Base-by-base conservation (phyloP, 2,113 vertebrate genomes). In the Todiramphus chloris region DNA sequence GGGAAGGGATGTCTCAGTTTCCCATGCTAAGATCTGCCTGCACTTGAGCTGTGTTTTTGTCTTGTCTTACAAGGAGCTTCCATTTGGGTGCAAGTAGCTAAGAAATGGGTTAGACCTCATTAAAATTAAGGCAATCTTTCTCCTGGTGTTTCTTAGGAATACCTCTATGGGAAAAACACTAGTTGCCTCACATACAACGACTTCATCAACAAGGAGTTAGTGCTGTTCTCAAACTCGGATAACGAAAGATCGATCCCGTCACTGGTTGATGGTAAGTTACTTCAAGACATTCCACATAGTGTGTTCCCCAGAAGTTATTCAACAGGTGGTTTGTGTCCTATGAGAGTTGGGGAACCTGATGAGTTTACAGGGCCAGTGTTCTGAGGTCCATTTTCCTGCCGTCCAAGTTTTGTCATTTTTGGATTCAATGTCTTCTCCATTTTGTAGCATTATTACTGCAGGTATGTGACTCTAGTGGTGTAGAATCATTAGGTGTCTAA, bases 241-340 rank as follows among this genome's bases (percentile, higher is more conserved):
- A 99, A 99, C 13, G 99, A 99, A 91, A 97, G 99, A 86, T 99
- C 99, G n/a, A 98, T 99, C 93, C 99, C 99, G 6, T 99, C 99
- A 33, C 96, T 99, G 96, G 99, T 99, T 58, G 99, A 99, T 88
- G 99, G 99, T 99, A 89, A 96, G 99, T 92, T 63, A 23, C 58
- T 69, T 74, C n/a, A 27, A 31, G 37, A 5, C 2, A 6, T 33
- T 86, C 35, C 13, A 3, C 39, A 4, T 10, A 39, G 25, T 21
- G 9, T 30, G 4, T 78, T 75, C 41, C 56, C 24, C 53, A 48
- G 12, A 55, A 24, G 2, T 39, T 31, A 48, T 30, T 27, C 41
- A 83, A 48, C 35, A 39, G 6, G 3, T 48, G 18, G 23, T 63
- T 37, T 31, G 3, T 27, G 39, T 53, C 35, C 5, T 55, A 23